Base-by-base conservation (phyloP, 1,140 invertebrate species). In the Phortica variegata region DNA sequence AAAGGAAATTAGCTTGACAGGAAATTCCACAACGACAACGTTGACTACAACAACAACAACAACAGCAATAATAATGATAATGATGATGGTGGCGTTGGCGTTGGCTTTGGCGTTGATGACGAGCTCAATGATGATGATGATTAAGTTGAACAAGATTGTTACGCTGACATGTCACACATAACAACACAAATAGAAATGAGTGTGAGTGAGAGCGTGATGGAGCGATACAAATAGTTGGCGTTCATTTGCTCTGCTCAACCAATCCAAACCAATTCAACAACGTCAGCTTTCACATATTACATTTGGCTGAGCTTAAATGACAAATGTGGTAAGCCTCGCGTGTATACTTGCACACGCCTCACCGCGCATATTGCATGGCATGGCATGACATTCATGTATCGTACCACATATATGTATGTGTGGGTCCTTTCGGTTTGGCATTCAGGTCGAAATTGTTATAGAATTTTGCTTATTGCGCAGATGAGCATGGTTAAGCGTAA, bases 1-100 rank as follows among this genome's bases (percentile, higher is more conserved):
- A 65, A 65, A 65, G 62, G 62, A 66, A 65, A 65, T 65, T 65
- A 65, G 62, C 62, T 65, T 65, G 62, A 65, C 62, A 66, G 58
- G 62, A 65, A 61, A 65, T 65, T 65, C 61, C 61, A 65, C 61
- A 65, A 65, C 54, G 23, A 26, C 23, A 10, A 26, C 23, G 10
- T 6, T 10, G 23, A 26, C 23, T 5, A 26, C 23, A 26, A 26
- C 23, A 10, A 26, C 23, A 26, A 26, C 10, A 26, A 26, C 23
- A 26, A 26, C 23, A 26, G 10, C 23, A 26, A 26, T 5, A 26
- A 26, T 26, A 26, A 26, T 26, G 10, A 26, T 6, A 26, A 26
- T 10, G 10, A 26, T 10, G 23, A 65, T 48, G 13, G 7, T 31
- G 29, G 7, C 12, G 29, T 31, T 12, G 29, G 7, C 12, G 29